These are phyloP conservation scores for Hippocampus barbouri DNA, from an alignment of 2,113 vertebrate genomes.

Conservation along the genomic window DNA sequence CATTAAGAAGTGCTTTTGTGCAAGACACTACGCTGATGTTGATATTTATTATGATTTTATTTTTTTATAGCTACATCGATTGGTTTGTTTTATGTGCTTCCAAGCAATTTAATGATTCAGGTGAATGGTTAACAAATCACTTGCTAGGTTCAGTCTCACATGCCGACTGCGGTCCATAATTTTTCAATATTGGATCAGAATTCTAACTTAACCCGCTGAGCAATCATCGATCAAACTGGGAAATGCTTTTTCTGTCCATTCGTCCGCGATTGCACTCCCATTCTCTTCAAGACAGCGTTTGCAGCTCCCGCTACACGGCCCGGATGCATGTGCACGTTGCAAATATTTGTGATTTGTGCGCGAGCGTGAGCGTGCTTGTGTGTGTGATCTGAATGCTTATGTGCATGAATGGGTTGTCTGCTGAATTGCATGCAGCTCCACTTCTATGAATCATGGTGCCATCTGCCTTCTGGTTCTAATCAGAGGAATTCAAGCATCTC, in stretches of 20 bases:
- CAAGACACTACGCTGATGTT: background rate
- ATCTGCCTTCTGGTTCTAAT: constrained; percentile 51
- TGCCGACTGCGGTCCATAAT: background rate
- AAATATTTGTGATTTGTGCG: constrained; percentile 12
- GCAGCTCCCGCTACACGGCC: background rate
- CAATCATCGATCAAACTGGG: background rate
- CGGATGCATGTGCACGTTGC: constrained; percentile 15
- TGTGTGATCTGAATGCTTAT: constrained; percentile 48
- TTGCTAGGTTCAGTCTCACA: background rate
- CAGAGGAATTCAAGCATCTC: constrained; percentile 38
- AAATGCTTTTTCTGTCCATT: background rate
- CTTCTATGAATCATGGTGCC: constrained; percentile 46
- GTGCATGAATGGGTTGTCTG: constrained; percentile 56
- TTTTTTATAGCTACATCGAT: background rate
- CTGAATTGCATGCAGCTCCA: constrained; percentile 46
- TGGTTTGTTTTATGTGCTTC: background rate
- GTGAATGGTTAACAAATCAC: background rate
- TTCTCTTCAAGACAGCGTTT: background rate
- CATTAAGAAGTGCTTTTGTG: background rate
- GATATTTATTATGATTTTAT: background rate
- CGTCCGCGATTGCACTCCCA: background rate
- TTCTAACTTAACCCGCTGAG: too few species aligned
- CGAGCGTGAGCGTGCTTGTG: background rate
- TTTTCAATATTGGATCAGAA: background rate
- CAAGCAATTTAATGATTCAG: background rate